Evolutionary conservation across 2,888 invertebrate species (phyloP), one percentile per base, ranked within the genome.

Genomic region (Drosophila picticornis): DNA sequence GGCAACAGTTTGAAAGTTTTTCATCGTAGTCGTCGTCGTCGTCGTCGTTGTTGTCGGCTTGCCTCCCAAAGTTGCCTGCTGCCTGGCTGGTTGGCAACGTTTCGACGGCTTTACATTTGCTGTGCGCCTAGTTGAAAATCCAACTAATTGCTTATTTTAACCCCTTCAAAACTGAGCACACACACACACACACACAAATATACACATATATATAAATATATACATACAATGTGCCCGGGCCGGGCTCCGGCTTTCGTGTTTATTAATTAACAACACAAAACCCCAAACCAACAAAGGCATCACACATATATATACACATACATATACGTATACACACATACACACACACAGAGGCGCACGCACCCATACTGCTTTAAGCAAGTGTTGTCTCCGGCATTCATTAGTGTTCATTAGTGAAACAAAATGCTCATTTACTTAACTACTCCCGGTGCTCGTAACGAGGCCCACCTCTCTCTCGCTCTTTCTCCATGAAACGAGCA

Each of bases 351-450:
- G 29, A 70, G 22, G 38, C 59, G 69, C 68, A 48, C 67, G 46
- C 63, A 73, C 70, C 40, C 71, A 71, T 66, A 70, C 72, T 77
- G 68, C 84, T 87, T 78, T 77, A 82, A 70, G 81, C 78, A 84
- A 88, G 90, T 83, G 87, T 87, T 90, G 86, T 89, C 91, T 88
- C 84, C 85, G 87, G 83, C 90, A 89, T 91, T 91, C 90, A 91
- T 91, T 91, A 91, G 89, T 90, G 91, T 91, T 91, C 91, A 91
- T 91, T 91, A 91, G 91, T 91, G 90, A 89, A 91, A 91, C 90
- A 91, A 91, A 91, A 91, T 91, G 91, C 91, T 91, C 91, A 90
- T 91, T 91, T 91, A 90, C 90, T 88, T 87, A 87, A 89, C 87
- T 87, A 83, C 88, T 84, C 87, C 88, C 79, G 76, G 66, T 55